Conservation (phyloP, 1,140 invertebrate species). For the Sitobion miscanthi region DNA sequence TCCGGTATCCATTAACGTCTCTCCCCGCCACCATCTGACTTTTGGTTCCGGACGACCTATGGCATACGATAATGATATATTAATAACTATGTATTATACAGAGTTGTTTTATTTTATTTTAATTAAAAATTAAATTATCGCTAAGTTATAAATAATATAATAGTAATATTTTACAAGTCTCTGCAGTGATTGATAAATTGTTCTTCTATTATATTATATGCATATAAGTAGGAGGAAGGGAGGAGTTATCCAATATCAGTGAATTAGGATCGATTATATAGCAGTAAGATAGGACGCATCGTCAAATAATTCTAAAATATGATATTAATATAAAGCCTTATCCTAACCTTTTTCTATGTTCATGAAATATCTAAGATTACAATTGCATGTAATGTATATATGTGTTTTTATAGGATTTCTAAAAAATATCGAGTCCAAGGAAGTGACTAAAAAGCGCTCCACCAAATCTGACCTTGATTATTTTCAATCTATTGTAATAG, state of each 20-base stretch:
- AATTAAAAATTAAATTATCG: neutral
- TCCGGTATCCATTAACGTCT: conserved; percentile 71
- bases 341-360: too few species aligned
- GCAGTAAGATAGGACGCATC: neutral
- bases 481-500: too few species aligned
- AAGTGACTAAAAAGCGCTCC: too few species aligned
- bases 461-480: too few species aligned
- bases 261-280: too few species aligned
- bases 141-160: neutral
- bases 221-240: neutral
- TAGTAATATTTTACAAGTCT: neutral
- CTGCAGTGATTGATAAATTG: too few species aligned
- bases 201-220: neutral
- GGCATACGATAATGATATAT: neutral
- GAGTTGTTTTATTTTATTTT: neutral
- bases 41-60: conserved; percentile 81
- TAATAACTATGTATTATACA: neutral
- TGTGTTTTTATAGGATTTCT: too few species aligned
- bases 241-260: neutral
- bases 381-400: too few species aligned
- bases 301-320: neutral
- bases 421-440: too few species aligned
- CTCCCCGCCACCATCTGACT: conserved; percentile 85
- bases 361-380: too few species aligned
- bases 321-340: too few species aligned